These are phyloP conservation scores for Urechis unicinctus DNA, from an alignment of 2,888 invertebrate species.

Conservation along the genomic window DNA sequence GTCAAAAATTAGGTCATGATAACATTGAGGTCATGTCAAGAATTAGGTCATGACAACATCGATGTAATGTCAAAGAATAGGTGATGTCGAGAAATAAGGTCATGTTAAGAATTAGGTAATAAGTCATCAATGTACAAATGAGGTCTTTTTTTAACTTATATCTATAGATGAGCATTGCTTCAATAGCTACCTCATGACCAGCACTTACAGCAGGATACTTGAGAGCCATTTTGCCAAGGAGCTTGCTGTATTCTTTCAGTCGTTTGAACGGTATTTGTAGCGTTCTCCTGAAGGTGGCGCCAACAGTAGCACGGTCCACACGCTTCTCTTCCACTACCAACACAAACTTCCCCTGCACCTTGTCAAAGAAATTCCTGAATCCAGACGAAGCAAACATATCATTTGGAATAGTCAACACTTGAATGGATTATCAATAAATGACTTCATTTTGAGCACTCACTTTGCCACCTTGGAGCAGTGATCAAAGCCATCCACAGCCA, in stretches of 20 bases:
- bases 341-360: conserved; percentile 23
- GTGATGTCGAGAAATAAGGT: no score
- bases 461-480: conserved; percentile 35
- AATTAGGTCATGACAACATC: no score
- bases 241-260: conserved; percentile 35
- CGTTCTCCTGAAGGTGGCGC: conserved; percentile 27
- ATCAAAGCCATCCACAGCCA: conserved; percentile 45
- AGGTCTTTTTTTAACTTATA: no score
- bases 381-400: background rate
- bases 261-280: conserved; percentile 39
- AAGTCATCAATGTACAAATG: no score
- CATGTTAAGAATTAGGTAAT: no score
- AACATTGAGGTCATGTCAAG: no score
- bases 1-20: no score
- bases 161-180: no score
- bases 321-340: conserved; percentile 22
- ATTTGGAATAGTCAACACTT: background rate
- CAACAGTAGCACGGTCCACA: conserved; percentile 24
- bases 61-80: no score
- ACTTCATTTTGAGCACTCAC: conserved; percentile 24
- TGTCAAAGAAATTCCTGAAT: conserved; percentile 37
- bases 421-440: no score
- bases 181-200: background rate
- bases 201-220: conserved; percentile 21
- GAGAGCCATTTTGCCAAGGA: conserved; percentile 30